Evolutionary conservation across 2,113 vertebrate species (phyloP).

Genomic region (Sminthopsis crassicaudata): DNA sequence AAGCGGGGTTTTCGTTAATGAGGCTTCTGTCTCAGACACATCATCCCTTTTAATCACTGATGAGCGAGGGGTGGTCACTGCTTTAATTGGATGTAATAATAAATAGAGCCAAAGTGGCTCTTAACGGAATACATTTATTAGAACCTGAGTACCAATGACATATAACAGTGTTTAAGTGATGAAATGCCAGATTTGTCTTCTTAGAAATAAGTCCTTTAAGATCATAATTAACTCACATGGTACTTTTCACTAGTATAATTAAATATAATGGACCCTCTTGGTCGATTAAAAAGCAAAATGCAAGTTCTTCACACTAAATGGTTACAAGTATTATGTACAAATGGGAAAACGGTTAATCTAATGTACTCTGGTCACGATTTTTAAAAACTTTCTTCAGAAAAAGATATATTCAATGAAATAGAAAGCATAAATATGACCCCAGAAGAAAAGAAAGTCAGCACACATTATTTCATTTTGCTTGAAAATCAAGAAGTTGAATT

Average conservation of each 20-base stretch:
- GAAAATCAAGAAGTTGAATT: slow-evolving; percentile 44
- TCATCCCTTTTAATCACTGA: slow-evolving; percentile 7
- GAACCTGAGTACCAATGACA: slow-evolving; percentile 22
- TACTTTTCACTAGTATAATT: slow-evolving; percentile 58
- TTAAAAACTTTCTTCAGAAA: background rate
- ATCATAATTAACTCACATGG: slow-evolving; percentile 27
- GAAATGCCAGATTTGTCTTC: background rate
- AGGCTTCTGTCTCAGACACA: slow-evolving; percentile 31
- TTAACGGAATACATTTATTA: slow-evolving; percentile 19
- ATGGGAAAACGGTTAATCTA: slow-evolving; percentile 15
- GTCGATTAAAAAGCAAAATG: slow-evolving; percentile 21
- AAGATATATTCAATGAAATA: background rate
- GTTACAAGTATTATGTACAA: slow-evolving; percentile 25
- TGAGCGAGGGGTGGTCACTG: slow-evolving; percentile 43
- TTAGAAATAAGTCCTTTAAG: slow-evolving; percentile 44
- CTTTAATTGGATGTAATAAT: slow-evolving; percentile 47
- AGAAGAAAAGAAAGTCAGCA: background rate
- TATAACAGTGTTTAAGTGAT: slow-evolving; percentile 2
- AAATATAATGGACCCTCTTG: slow-evolving; percentile 34
- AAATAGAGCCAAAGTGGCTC: slow-evolving; percentile 49
- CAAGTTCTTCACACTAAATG: slow-evolving; percentile 49
- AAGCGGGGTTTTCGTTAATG: slow-evolving; percentile 29
- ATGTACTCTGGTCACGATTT: slow-evolving; percentile 27
- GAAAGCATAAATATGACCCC: background rate
- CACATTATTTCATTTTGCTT: slow-evolving; percentile 45